Conservation (phyloP, 2,113 vertebrate genomes). For the Chaetops frenatus region DNA sequence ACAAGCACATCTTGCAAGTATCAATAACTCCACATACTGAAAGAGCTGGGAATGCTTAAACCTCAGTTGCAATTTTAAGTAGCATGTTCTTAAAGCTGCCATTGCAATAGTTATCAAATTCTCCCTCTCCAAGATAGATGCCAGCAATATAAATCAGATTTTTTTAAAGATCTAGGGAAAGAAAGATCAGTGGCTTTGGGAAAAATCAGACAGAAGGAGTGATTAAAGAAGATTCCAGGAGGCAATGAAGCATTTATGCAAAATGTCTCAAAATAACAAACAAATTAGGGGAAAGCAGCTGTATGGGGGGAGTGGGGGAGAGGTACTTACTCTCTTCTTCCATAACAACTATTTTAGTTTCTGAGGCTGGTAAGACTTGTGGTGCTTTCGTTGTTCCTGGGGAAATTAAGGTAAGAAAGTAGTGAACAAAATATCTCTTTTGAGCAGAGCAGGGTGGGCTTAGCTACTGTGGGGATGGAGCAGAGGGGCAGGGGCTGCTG, state of each 20-base stretch:
- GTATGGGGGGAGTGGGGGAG: not conserved
- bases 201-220: not conserved
- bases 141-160: not conserved
- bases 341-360: slow-evolving; percentile 72
- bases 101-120: not conserved
- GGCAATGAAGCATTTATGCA: slow-evolving; percentile 20
- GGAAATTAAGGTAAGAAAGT: slow-evolving; percentile 68
- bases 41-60: not conserved
- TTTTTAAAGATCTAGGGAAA: not conserved
- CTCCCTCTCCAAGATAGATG: not conserved
- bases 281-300: not conserved
- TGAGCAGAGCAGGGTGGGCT: slow-evolving; percentile 8
- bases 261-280: not conserved
- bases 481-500: not conserved
- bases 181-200: not conserved
- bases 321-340: slow-evolving; percentile 68
- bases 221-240: slow-evolving; percentile 6
- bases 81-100: not conserved
- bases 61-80: not conserved
- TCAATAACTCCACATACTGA: not conserved
- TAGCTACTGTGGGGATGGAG: not conserved
- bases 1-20: not conserved
- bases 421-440: slow-evolving; percentile 49
- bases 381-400: slow-evolving; percentile 65
- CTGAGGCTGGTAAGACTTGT: slow-evolving; percentile 67